Conservation (phyloP, 2,113 vertebrate genomes). For the Limnothrissa miodon region DNA sequence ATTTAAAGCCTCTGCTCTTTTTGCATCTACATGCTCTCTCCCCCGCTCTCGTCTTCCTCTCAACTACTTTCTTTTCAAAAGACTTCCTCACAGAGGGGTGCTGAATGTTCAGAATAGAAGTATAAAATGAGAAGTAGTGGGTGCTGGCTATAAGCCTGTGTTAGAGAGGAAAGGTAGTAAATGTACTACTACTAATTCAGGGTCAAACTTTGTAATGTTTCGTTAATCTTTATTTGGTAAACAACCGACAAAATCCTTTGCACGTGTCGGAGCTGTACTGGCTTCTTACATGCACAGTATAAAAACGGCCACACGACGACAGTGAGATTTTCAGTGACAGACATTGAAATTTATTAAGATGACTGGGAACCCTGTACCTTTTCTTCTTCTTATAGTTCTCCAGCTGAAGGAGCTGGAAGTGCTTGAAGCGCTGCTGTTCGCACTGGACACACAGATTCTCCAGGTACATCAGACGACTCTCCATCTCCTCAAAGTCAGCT, state of each 20-base stretch:
- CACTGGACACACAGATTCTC: conserved; percentile 88
- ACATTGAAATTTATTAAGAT: no score
- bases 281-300: neutral
- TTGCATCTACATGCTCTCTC: neutral
- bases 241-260: neutral
- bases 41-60: neutral
- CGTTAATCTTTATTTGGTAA: neutral
- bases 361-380: neutral
- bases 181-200: neutral
- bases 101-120: neutral
- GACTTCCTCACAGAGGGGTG: neutral
- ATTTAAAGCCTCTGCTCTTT: neutral
- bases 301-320: neutral
- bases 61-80: neutral
- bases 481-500: conserved; percentile 89
- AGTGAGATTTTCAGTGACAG: no score
- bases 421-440: conserved; percentile 83
- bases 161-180: neutral
- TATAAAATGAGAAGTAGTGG: neutral
- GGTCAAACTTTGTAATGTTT: neutral
- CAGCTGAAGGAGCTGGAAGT: conserved; percentile 76
- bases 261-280: neutral
- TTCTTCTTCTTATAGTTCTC: conserved; percentile 83
- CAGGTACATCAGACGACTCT: conserved; percentile 80
- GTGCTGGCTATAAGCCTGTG: neutral